These are phyloP conservation scores for Agonopterix heracliana DNA, from an alignment of 2,888 invertebrate species.

Conservation along the genomic window DNA sequence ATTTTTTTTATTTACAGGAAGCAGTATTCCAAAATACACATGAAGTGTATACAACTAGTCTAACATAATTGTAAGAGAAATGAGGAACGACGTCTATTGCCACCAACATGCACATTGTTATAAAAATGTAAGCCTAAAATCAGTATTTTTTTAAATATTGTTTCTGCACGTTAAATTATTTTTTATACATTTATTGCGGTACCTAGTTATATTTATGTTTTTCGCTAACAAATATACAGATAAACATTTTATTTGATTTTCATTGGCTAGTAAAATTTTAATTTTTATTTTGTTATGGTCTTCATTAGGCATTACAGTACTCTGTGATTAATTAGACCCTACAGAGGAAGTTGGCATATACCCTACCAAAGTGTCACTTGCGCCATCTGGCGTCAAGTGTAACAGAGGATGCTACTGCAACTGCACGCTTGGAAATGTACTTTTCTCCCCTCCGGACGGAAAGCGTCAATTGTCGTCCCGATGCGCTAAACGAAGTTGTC, in stretches of 20 bases:
- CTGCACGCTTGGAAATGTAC: too few relatives aligned
- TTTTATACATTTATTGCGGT: conserved; percentile 24
- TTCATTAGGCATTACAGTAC: too few relatives aligned
- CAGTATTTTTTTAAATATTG: conserved; percentile 35
- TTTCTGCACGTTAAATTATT: conserved; percentile 32
- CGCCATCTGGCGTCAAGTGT: too few relatives aligned
- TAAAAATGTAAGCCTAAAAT: conserved; percentile 55
- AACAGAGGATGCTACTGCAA: too few relatives aligned
- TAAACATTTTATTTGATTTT: conserved; percentile 10
- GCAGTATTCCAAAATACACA: conserved; percentile 74
- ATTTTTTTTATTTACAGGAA: conserved; percentile 63
- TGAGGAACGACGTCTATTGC: conserved; percentile 58
- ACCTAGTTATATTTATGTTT: conserved; percentile 14
- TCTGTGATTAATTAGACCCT: too few relatives aligned
- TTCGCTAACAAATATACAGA: conserved; percentile 19
- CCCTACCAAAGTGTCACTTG: too few relatives aligned
- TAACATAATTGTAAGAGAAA: conserved; percentile 67
- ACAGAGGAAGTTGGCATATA: too few relatives aligned
- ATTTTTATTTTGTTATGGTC: background rate
- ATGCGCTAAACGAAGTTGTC: too few relatives aligned
- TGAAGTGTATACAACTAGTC: conserved; percentile 68
- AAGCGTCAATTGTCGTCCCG: too few relatives aligned
- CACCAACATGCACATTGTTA: conserved; percentile 52
- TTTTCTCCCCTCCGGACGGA: too few relatives aligned
- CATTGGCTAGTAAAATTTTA: conserved; percentile 3